Percentiles rank a stretch among this genome's conserved stretches.
phyloP scores from a whole-genome alignment of 2,797 vertebrate genomes.

The Meriones psammophilus region DNA sequence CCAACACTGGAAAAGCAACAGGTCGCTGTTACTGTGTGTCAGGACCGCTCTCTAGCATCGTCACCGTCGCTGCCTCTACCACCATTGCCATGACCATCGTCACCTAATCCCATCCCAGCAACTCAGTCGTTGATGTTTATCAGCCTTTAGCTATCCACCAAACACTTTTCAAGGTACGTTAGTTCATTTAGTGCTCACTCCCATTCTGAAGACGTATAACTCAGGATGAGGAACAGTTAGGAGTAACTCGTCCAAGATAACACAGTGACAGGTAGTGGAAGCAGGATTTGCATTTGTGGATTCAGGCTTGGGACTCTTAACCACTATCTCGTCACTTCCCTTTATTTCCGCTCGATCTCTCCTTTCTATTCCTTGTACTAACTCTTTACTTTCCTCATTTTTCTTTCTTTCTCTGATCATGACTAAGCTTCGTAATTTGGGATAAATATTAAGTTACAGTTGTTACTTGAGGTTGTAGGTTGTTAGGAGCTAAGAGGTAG shows the following conservation, averaged over 20 bases:
- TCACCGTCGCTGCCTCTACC: not conserved
- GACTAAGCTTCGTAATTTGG: not conserved
- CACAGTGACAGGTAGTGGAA: not conserved
- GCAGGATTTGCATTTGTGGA: not conserved
- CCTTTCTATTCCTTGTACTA: not conserved
- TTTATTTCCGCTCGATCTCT: not conserved
- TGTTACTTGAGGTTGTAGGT: not conserved
- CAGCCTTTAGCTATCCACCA: not conserved
- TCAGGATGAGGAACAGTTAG: not conserved
- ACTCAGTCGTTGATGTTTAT: fast-evolving
- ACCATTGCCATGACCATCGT: not conserved
- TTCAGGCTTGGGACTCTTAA: not conserved
- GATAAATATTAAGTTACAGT: not conserved
- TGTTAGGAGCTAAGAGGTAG: not conserved
- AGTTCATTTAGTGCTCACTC: not conserved
- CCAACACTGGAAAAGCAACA: not conserved
- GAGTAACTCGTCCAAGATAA: not conserved
- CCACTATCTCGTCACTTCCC: not conserved
- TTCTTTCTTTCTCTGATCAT: not conserved
- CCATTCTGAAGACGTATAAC: not conserved
- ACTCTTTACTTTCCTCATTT: not conserved
- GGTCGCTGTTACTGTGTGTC: not conserved
- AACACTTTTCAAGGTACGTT: not conserved
- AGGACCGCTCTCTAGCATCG: not conserved
- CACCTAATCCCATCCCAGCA: not conserved